phyloP scores from a whole-genome alignment of 23 tunicate genomes.

The Styela clava region DNA sequence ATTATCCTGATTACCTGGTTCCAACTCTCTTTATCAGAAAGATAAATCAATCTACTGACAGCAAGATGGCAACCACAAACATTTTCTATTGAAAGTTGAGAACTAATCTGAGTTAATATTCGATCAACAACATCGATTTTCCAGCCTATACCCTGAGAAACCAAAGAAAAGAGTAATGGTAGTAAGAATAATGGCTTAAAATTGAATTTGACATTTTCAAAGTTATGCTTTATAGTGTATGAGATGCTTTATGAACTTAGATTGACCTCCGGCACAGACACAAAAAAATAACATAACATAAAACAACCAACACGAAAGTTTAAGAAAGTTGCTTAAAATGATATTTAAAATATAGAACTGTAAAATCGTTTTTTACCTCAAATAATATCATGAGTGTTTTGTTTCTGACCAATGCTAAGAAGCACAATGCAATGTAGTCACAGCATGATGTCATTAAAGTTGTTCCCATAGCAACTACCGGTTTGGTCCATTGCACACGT shows the following conservation, averaged over 20 bases:
- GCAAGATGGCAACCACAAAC: background rate
- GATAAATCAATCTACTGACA: background rate
- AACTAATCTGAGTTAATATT: background rate
- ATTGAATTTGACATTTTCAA: too few species aligned
- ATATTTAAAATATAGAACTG: too few species aligned
- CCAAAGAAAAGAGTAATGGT: too few species aligned
- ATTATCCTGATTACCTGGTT: background rate
- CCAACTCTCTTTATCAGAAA: constrained; percentile 3
- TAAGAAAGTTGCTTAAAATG: too few species aligned
- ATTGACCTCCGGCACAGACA: too few species aligned
- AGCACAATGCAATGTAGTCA: background rate
- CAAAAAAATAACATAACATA: too few species aligned
- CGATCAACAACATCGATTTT: constrained; percentile 9
- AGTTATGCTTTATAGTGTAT: too few species aligned
- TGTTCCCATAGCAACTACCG: constrained; percentile 21
- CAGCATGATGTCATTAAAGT: constrained; percentile 11
- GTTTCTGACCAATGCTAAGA: background rate
- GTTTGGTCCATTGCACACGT: constrained; percentile 23
- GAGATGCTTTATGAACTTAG: too few species aligned
- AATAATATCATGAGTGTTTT: background rate
- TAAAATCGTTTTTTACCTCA: constrained; percentile 9
- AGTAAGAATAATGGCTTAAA: too few species aligned
- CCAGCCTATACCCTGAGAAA: constrained; percentile 14
- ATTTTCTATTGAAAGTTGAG: background rate
- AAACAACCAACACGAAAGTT: too few species aligned